Evolutionary conservation across 2,888 invertebrate species (phyloP).

Genomic region (Nebria salina): DNA sequence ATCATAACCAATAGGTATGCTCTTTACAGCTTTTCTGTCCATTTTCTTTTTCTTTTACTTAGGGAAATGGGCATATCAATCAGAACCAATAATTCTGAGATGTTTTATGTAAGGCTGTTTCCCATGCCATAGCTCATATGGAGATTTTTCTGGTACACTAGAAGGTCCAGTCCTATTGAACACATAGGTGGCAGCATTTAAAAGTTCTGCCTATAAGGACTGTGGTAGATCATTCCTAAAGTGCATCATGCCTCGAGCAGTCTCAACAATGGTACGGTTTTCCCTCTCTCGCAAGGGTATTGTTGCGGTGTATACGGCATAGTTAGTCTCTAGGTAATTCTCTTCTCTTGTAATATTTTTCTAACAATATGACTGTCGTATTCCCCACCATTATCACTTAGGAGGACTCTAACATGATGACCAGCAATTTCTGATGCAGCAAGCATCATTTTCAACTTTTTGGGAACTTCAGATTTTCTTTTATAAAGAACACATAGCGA

Average conservation of each 20-base stretch:
- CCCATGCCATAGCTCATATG: conserved; percentile 51
- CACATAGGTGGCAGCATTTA: conserved; percentile 48
- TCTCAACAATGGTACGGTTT: conserved; percentile 20
- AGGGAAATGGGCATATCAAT: conserved; percentile 34
- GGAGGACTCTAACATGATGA: no score
- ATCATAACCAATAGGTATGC: conserved; percentile 52
- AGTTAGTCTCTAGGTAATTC: not conserved
- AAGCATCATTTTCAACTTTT: no score
- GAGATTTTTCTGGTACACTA: conserved; percentile 48
- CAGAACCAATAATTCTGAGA: conserved; percentile 49
- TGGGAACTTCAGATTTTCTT: no score
- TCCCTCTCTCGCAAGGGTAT: conserved; percentile 7
- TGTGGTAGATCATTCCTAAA: conserved; percentile 43
- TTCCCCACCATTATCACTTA: no score
- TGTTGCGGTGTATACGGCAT: conserved; percentile 21
- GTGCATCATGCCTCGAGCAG: conserved; percentile 32
- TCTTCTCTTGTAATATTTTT: no score
- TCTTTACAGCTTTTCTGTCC: conserved; percentile 39
- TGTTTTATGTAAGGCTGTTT: conserved; percentile 48
- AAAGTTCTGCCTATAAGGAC: conserved; percentile 49
- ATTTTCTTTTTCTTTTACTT: conserved; percentile 35
- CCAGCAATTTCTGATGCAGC: no score
- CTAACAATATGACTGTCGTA: no score
- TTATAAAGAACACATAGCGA: no score
- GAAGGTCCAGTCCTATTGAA: conserved; percentile 50